Percentiles rank a stretch among this genome's conserved stretches.
phyloP scores from a whole-genome alignment of 2,888 invertebrate genomes.

The Drosophila fulvimacula region DNA sequence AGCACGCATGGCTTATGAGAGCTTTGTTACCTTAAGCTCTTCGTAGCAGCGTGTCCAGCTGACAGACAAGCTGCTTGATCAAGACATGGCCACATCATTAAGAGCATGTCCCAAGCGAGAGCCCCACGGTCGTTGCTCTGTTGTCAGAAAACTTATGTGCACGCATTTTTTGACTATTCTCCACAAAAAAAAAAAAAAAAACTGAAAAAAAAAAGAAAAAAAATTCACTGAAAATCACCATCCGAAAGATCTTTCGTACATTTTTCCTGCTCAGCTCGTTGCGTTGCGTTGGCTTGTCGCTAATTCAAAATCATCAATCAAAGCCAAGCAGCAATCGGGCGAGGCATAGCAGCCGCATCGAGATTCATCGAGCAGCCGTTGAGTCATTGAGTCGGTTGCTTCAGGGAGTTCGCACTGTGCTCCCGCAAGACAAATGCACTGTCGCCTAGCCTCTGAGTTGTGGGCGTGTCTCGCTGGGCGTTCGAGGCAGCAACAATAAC shows the following conservation, averaged over 20 bases:
- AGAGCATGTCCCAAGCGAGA: conserved; percentile 17
- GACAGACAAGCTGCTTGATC: conserved; percentile 52
- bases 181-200: neutral
- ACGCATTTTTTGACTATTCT: conserved; percentile 39
- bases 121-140: conserved; percentile 46
- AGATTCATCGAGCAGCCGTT: conserved; percentile 31
- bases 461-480: conserved; percentile 45
- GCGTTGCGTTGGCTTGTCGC: conserved; percentile 63
- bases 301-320: conserved; percentile 78
- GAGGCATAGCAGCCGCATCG: conserved; percentile 28
- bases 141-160: conserved; percentile 67
- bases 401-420: conserved; percentile 40
- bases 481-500: conserved; percentile 1
- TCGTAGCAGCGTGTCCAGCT: conserved; percentile 51
- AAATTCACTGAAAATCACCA: conserved; percentile 19
- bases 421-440: conserved; percentile 58
- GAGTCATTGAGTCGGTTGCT: conserved; percentile 52
- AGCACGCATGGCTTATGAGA: conserved; percentile 24
- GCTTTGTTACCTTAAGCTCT: conserved; percentile 35
- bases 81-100: conserved; percentile 70
- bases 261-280: conserved; percentile 53
- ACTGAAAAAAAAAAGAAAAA: neutral
- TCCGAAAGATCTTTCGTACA: conserved; percentile 54
- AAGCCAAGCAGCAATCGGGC: conserved; percentile 47
- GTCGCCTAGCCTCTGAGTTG: conserved; percentile 43